phyloP scores from a whole-genome alignment of 2,888 invertebrate genomes.

The Melikaiella ostensackeni region DNA sequence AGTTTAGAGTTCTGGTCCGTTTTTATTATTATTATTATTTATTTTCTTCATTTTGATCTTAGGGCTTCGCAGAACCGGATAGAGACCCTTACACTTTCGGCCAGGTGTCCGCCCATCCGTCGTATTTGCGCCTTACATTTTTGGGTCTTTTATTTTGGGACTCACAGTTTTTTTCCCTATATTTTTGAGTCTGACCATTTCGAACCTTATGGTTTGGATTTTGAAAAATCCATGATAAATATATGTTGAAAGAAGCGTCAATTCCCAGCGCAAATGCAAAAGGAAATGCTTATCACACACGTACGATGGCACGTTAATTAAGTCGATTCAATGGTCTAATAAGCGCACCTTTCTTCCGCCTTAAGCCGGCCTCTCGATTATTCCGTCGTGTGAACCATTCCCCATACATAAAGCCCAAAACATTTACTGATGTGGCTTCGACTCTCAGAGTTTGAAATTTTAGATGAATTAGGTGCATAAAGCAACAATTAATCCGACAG shows the following conservation, averaged over 20 bases:
- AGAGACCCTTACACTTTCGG: no score
- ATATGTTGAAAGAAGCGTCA: neutral
- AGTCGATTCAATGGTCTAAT: constrained; percentile 56
- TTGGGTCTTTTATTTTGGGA: no score
- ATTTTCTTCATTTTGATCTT: no score
- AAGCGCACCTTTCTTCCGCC: constrained; percentile 54
- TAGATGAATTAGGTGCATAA: neutral
- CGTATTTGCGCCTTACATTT: no score
- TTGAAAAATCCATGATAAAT: no score
- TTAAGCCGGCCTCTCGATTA: constrained; percentile 46
- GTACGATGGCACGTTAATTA: constrained; percentile 54
- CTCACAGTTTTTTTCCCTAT: no score
- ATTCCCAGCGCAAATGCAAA: constrained; percentile 39
- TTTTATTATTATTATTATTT: no score
- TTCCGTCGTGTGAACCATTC: constrained; percentile 55
- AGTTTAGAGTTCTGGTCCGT: no score
- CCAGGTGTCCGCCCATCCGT: no score
- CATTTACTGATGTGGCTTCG: neutral
- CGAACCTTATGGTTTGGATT: no score
- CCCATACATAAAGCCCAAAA: neutral
- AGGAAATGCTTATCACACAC: constrained; percentile 47
- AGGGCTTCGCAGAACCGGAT: no score
- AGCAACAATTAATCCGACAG: neutral
- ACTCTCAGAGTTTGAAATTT: neutral
- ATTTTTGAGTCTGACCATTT: no score